Evolutionary conservation across 2,797 vertebrate species (phyloP), one percentile per base, ranked within the genome.

Genomic region (Benthosema pterotum): DNA sequence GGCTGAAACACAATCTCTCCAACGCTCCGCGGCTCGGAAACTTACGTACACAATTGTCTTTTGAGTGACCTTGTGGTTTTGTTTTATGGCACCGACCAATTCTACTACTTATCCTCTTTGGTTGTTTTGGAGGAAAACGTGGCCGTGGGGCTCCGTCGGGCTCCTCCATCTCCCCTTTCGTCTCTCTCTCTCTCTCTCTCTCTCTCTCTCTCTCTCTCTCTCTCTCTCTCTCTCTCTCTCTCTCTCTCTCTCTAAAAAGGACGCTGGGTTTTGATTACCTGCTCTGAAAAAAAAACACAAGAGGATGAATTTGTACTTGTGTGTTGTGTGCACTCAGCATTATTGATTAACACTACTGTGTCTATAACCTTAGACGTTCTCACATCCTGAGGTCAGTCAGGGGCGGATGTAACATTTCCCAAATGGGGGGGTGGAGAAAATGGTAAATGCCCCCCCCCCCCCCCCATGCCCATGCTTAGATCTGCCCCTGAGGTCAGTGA

Each of bases 41-140:
- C 87, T 84, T 89, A 89, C 85, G 76, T 88, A 87, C 80, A 82
- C 88, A 89, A 84, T 91, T 91, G 92, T 93, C 91, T 93, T 91
- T 85, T 87, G 80, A 91, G 88, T 88, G 83, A 91, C 89, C 90
- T 91, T 91, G 91, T 82, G 91, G 88, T 91, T n/a, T 76, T 84
- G 77, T 84, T 90, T 86, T 83, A 87, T 83, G 84, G 86, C 83
- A 85, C 83, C 84, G 71, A 87, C 83, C 77, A 80, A 86, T 87
- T 88, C 80, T 69, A 84, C 78, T 83, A 84, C 80, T 82, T 91
- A 81, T 87, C 83, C 83, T 87, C 77, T n/a, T 80, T 80, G 83
- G 82, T 85, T 83, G 71, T 85, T 87, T 90, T 75, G 86, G 74
- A 78, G 78, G 85, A 77, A 77, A 85, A 79, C 48, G 72, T 63